phyloP scores from a whole-genome alignment of 2,113 vertebrate genomes.

The Symphodus melops region DNA sequence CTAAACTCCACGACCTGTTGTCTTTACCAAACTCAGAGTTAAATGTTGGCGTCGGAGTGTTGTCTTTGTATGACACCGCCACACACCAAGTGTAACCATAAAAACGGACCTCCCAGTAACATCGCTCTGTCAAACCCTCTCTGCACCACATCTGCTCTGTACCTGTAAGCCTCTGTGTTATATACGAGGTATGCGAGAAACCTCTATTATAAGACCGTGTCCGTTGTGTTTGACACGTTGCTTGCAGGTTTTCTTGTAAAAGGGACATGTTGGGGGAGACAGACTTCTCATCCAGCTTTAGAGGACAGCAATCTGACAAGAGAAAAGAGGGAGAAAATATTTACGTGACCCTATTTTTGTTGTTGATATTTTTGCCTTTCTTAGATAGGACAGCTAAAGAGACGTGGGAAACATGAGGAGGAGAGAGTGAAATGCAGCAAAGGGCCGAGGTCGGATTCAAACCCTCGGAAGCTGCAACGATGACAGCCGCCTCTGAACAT shows the following conservation, averaged over 20 bases:
- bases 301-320: slow-evolving; percentile 19
- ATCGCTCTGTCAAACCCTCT: slow-evolving; percentile 23
- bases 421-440: too few species aligned
- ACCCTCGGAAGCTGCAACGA: too few species aligned
- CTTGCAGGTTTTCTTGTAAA: background rate
- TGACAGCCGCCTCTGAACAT: too few species aligned
- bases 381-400: too few species aligned
- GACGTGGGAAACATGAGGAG: too few species aligned
- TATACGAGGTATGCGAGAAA: too few species aligned
- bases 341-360: background rate
- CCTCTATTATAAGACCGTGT: too few species aligned
- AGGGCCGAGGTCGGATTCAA: too few species aligned
- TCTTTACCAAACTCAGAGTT: slow-evolving; percentile 18
- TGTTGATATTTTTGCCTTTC: too few species aligned
- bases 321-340: background rate
- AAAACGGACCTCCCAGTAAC: slow-evolving; percentile 40
- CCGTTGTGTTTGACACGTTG: background rate
- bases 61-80: slow-evolving; percentile 24
- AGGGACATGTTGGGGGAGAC: background rate
- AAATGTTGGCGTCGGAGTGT: rapidly evolving
- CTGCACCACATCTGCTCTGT: slow-evolving; percentile 34
- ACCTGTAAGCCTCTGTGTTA: background rate
- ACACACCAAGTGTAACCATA: background rate
- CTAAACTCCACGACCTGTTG: slow-evolving; percentile 33
- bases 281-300: slow-evolving; percentile 2